These are phyloP conservation scores for Panurus biarmicus DNA, from an alignment of 2,113 vertebrate genomes.

Conservation along the genomic window DNA sequence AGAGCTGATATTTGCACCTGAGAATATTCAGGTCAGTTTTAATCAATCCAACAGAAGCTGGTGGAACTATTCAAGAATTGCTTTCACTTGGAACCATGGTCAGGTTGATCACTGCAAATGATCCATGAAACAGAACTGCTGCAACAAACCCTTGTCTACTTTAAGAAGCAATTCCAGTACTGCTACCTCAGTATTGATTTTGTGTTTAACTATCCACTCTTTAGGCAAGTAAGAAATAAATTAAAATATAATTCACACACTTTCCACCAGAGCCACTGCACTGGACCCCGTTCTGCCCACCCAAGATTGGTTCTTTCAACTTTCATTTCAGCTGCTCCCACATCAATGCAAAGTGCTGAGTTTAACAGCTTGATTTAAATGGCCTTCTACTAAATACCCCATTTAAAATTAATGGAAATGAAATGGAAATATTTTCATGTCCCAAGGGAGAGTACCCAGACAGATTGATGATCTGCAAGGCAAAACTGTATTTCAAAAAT, in stretches of 20 bases:
- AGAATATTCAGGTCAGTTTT: neutral
- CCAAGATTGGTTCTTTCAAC: neutral
- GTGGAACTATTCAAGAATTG: neutral
- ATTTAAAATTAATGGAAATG: neutral
- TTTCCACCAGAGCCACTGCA: neutral
- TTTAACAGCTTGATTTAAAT: neutral
- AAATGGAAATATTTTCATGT: slow-evolving; percentile 29
- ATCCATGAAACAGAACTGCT: neutral
- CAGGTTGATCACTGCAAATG: neutral
- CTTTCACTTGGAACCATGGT: fast-evolving
- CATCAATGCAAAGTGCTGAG: neutral
- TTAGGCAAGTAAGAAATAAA: neutral
- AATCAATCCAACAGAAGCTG: neutral
- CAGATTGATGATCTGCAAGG: slow-evolving; percentile 37
- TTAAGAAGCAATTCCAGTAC: neutral
- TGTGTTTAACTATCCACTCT: neutral
- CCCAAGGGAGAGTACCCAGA: slow-evolving; percentile 10
- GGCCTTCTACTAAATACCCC: neutral
- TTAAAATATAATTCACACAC: neutral
- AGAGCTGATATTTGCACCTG: neutral
- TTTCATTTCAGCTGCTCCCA: neutral
- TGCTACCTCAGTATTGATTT: neutral
- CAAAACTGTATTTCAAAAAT: slow-evolving; percentile 8
- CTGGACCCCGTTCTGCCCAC: neutral
- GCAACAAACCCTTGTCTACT: neutral